Conservation (phyloP, 2,797 vertebrate genomes). For the Brachyalestes nurse region DNA sequence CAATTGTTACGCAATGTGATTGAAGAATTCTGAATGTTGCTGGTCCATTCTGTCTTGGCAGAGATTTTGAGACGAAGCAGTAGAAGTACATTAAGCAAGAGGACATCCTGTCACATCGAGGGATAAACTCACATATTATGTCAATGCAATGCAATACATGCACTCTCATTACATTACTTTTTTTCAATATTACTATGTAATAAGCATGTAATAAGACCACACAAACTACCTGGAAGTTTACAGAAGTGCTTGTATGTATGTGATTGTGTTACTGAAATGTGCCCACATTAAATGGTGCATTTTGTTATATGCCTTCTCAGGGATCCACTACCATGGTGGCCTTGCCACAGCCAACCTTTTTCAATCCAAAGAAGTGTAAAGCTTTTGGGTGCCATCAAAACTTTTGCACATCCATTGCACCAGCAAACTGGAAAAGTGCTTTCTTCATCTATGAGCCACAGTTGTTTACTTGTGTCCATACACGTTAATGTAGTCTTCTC, state of each 20-base stretch:
- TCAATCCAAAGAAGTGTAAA: not conserved
- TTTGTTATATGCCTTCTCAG: slow-evolving; percentile 7
- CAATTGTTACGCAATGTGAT: not conserved
- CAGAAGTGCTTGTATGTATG: not conserved
- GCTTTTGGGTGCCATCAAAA: not conserved
- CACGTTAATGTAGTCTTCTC: not conserved
- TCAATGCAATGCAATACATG: not conserved
- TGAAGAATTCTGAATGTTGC: not conserved
- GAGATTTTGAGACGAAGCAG: not conserved
- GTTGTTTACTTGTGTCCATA: not conserved
- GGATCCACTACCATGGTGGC: not conserved
- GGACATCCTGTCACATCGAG: not conserved
- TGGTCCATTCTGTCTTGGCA: not conserved
- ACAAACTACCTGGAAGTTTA: too few relatives aligned
- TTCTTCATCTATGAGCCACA: not conserved
- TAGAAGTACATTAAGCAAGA: not conserved
- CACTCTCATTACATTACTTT: not conserved
- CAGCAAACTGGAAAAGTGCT: not conserved
- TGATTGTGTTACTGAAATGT: not conserved
- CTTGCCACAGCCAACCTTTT: not conserved
- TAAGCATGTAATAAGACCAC: not conserved
- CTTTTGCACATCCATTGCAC: slow-evolving; percentile 1
- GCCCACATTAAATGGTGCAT: not conserved
- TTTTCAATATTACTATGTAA: not conserved
- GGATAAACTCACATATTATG: not conserved